Evolutionary conservation across 2,113 vertebrate species (phyloP), one percentile per base, ranked within the genome.

Genomic region (Oenanthe oenanthe): DNA sequence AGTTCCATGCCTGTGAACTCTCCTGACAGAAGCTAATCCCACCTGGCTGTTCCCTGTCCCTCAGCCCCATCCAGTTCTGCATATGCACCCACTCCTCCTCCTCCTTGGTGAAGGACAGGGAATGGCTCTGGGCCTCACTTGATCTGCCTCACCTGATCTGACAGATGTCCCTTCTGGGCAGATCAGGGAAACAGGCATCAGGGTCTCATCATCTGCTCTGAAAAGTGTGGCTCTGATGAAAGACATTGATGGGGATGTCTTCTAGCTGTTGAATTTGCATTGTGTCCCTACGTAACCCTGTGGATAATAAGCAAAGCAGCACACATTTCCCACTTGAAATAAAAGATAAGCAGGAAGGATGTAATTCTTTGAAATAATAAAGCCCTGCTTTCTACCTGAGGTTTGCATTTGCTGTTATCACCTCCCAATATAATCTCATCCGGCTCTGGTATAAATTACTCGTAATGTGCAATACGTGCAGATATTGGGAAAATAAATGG

Each of bases 371-470:
- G 76, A 77, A 95, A 90, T 83, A 92, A 96, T 83, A 95, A 92
- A 93, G 76, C 48, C 79, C 45, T 60, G 72, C 90, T 92, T 96
- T 90, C 73, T 90, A 93, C 90, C 92, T 88, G 78, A 93, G 81
- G 60, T 90, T 85, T 84, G 88, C 88, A 84, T 92, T 86, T 93
- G 68, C 75, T 96, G 92, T 96, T 97, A 94, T 95, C 94, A 90
- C 93, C 80, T 95, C 45, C 75, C 84, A 90, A 95, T 95, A 93
- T 92, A 95, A 96, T 90, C 90, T 77, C 94, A 93, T 96, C 94
- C 40, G 63, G 88, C 79, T 84, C 11, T 48, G 62, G 43, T 77
- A 92, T 96, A 94, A 92, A 92, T 93, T 93, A 95, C 92, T 96
- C 2, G 1, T 95, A 92, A 92, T 67, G 75, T 85, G 94, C 78